phyloP scores from a whole-genome alignment of 2,113 vertebrate genomes.

The Micronycteris hirsuta region DNA sequence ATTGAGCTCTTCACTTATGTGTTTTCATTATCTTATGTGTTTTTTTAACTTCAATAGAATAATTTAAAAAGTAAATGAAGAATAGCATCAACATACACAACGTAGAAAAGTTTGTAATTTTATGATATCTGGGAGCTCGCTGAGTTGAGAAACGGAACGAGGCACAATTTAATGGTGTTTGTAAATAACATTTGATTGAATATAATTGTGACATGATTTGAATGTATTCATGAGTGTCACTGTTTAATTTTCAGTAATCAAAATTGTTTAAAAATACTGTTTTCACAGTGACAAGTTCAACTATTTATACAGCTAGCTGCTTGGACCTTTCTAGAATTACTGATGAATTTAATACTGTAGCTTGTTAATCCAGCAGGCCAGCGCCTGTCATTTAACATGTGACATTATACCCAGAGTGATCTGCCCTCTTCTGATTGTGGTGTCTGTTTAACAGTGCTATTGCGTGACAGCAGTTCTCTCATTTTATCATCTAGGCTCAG shows the following conservation, averaged over 20 bases:
- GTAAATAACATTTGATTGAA: constrained; percentile 56
- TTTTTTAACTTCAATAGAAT: constrained; percentile 11
- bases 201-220: constrained; percentile 57
- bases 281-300: constrained; percentile 29
- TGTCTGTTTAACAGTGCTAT: background rate
- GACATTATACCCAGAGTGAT: background rate
- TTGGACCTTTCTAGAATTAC: background rate
- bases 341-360: background rate
- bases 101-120: constrained; percentile 47
- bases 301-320: background rate
- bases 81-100: constrained; percentile 26
- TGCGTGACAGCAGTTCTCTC: background rate
- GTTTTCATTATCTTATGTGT: background rate
- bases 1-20: background rate
- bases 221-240: constrained; percentile 55
- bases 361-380: background rate
- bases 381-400: background rate
- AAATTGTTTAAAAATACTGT: constrained; percentile 6
- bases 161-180: constrained; percentile 44
- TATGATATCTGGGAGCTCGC: constrained; percentile 2
- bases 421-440: background rate
- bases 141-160: constrained; percentile 39
- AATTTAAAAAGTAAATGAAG: constrained; percentile 31
- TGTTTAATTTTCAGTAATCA: constrained; percentile 50
- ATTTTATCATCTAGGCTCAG: background rate